Base-by-base conservation (phyloP, 2,888 invertebrate species). In the Caenorhabditis sinica region DNA sequence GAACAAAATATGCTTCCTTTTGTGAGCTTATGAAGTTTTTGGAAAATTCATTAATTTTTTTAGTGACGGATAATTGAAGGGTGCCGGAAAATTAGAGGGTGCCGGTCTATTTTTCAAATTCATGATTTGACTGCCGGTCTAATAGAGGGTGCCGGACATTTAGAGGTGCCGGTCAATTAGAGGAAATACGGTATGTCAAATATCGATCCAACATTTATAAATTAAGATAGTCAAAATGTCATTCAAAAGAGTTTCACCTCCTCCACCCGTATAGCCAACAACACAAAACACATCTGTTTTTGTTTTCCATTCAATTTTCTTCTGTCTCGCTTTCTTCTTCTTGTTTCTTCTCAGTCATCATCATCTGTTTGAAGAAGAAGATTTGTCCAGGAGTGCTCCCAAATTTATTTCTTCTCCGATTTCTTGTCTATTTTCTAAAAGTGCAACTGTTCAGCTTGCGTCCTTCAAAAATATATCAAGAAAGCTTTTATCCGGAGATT, bases 261-360 rank as follows among this genome's bases (percentile, higher is more conserved):
- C 23, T 11, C 15, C 4, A 11, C 25, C 28, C 56, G 63, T 61
- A 40, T 40, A 61, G 23, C 43, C 40, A 25, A 36, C 28, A 56
- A n/a, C 20, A 40, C 71, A 68, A 36, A 68, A 58, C 60, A 72
- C 72, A 72, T 60, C 23, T 72, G 72, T 72, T 72, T 73, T 63
- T 30, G 63, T 73, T 61, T 61, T 49, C 33, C 6, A 45, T 63
- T 53, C 28, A 36, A 20, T 63, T 61, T 61, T 13, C 23, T 13
- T 45, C 60, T 30, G 23, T 30, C n/a, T 49, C 13, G 11, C 15
- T 33, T 58, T 58, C 9, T 20, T 36, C 23, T 56, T 56, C 28
- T 56, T 56, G 11, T 56, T 40, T 25, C 45, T 43, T 58, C 58
- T 33, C 60, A 30, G 15, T 72, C 72, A 36, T 73, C 73, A 49